phyloP scores from a whole-genome alignment of 2,888 invertebrate species.

The Diaprepes abbreviatus region DNA sequence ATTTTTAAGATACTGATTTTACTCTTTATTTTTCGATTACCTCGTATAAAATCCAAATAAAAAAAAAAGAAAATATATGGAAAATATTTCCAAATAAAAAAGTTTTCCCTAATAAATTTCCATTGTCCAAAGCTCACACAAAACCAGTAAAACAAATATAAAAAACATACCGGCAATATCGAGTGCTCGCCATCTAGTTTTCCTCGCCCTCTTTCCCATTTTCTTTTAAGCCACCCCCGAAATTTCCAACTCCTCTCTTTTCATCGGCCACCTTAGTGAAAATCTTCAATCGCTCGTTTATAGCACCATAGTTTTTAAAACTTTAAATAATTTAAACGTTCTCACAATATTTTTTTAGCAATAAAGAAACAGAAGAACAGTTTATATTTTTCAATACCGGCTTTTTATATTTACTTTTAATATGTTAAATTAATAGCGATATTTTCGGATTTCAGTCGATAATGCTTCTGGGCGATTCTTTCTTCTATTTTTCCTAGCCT shows the following conservation, averaged over 20 bases:
- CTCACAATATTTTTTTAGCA: not conserved
- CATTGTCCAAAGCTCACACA: not conserved
- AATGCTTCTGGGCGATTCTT: constrained; percentile 11
- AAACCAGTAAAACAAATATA: not conserved
- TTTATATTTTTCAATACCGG: constrained; percentile 1
- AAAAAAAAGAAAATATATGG: too few species aligned
- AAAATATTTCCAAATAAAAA: too few species aligned
- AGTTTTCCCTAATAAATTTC: not conserved
- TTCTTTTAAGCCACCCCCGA: constrained; percentile 53
- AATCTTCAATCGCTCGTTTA: constrained; percentile 25
- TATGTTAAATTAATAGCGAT: not conserved
- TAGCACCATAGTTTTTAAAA: constrained; percentile 33
- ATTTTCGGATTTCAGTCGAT: constrained; percentile 17
- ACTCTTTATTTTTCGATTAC: too few species aligned
- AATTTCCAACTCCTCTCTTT: constrained; percentile 41
- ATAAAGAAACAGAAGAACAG: constrained; percentile 16
- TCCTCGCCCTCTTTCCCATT: constrained; percentile 75
- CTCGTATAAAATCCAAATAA: too few species aligned
- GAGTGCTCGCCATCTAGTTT: constrained; percentile 76
- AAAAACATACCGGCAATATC: constrained; percentile 70
- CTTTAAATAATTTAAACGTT: constrained; percentile 1
- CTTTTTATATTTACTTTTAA: constrained; percentile 14
- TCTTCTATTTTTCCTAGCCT: not conserved
- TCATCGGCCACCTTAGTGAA: constrained; percentile 48
- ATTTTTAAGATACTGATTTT: too few species aligned